phyloP scores from a whole-genome alignment of 2,113 vertebrate species.

The Gorsachius goisagi region DNA sequence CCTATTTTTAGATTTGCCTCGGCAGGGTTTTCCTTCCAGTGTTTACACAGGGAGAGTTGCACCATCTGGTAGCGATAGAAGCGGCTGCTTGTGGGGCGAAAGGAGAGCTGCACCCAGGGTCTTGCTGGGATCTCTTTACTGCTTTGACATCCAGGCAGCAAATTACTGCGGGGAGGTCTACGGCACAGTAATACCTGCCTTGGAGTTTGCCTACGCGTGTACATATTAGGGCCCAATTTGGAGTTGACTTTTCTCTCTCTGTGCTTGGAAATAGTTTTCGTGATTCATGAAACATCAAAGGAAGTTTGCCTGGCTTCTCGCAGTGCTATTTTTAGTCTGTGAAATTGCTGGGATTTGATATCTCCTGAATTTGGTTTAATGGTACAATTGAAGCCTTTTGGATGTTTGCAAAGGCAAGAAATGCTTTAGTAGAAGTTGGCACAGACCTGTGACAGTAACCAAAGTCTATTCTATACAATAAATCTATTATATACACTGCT shows the following conservation, averaged over 20 bases:
- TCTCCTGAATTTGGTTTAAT: neutral
- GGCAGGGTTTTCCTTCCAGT: conserved; percentile 68
- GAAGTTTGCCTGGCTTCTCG: conserved; percentile 20
- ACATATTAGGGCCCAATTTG: neutral
- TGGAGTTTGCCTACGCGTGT: conserved; percentile 1
- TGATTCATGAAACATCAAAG: conserved; percentile 35
- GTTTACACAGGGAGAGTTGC: conserved; percentile 69
- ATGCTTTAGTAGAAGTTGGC: conserved; percentile 1
- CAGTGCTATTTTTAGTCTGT: conserved; percentile 44
- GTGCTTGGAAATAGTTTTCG: conserved; percentile 23
- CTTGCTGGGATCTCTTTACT: neutral
- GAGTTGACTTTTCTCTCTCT: conserved; percentile 26
- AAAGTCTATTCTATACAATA: neutral
- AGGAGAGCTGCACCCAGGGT: conserved; percentile 35
- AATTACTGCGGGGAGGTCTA: neutral
- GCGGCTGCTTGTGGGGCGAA: conserved; percentile 22
- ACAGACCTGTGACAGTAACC: neutral
- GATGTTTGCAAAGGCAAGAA: conserved; percentile 28
- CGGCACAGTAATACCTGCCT: neutral
- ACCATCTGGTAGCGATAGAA: conserved; percentile 79
- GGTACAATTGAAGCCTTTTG: neutral
- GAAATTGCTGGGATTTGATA: conserved; percentile 39
- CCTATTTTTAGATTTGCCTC: conserved; percentile 75
- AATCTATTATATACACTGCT: neutral
- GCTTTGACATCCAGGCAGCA: conserved; percentile 20